Base-by-base conservation (phyloP, 2,888 invertebrate genomes). In the Hypomecis punctinalis region DNA sequence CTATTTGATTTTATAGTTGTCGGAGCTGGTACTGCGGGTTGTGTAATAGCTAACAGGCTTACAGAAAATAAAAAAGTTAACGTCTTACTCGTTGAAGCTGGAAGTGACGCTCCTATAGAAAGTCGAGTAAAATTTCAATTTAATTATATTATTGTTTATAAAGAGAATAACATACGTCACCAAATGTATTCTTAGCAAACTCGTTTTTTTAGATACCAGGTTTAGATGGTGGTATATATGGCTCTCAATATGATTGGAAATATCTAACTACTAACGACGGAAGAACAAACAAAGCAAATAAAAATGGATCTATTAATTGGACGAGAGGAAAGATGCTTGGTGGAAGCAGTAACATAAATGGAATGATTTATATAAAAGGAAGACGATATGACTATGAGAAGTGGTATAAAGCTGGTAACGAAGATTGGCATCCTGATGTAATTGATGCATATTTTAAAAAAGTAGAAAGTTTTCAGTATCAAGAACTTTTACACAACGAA, bases 231-330 rank as follows among this genome's bases (percentile, higher is more conserved):
- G 23, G 42, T 0, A 43, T 85, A 13, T 74, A 39, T 13, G 47
- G 94, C 74, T 90, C 81, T 6, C 61, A 72, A 77, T 86, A 97
- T 61, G 97, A 97, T 81, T 98, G 97, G 97, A 94, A 96, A 78
- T 98, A 97, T 82, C 95, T 95, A 81, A 96, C 96, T 0, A 96
- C 96, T 76, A 96, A 96, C 0, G 95, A 96, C 79, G 95, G 95
- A 36, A 94, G 93, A 51, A 94, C 94, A 0, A 96, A 96, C 80
- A 88, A 96, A 76, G 97, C 96, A 94, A 88, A 86, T 46, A 74
- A 78, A 62, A 78, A 82, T 52, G 77, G 81, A 57, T 68, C 80
- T 49, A 81, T 87, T 7, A 72, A 70, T 5, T 94, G 94, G 95
- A 93, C 95, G 6, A 86, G 95, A 62, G 96, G 96, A 0, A 95